Evolutionary conservation across 2,888 invertebrate genomes (phyloP).

Genomic region (Ligdia adustata): DNA sequence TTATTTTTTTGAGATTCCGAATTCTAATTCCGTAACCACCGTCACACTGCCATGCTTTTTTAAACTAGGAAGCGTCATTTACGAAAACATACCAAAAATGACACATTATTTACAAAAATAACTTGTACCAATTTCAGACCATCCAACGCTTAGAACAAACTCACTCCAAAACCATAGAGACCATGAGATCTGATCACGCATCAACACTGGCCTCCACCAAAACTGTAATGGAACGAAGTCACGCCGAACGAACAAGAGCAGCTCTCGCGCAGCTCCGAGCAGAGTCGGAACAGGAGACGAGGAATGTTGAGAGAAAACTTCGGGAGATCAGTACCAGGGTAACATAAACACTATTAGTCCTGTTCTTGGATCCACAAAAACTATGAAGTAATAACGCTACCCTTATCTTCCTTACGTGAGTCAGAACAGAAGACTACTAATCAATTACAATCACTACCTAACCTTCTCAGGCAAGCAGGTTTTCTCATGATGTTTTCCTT

Average conservation of each 20-base stretch:
- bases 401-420: too few relatives aligned
- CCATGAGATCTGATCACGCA: slow-evolving; percentile 53
- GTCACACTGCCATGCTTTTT: too few relatives aligned
- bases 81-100: too few relatives aligned
- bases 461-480: too few relatives aligned
- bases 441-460: too few relatives aligned
- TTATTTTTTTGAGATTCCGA: too few relatives aligned
- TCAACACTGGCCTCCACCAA: slow-evolving; percentile 52
- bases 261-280: slow-evolving; percentile 65
- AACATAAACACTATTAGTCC: neutral
- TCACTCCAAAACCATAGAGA: slow-evolving; percentile 57
- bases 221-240: slow-evolving; percentile 56
- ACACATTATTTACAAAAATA: neutral
- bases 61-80: too few relatives aligned
- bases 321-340: slow-evolving; percentile 64
- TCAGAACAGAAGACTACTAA: too few relatives aligned
- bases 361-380: too few relatives aligned
- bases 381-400: too few relatives aligned
- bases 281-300: slow-evolving; percentile 59
- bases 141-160: slow-evolving; percentile 57
- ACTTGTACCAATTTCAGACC: slow-evolving; percentile 45
- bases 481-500: too few relatives aligned
- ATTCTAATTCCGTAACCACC: too few relatives aligned
- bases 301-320: slow-evolving; percentile 65
- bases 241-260: slow-evolving; percentile 65